Percentiles rank a stretch among this genome's conserved stretches.
phyloP scores from a whole-genome alignment of 2,888 invertebrate genomes.

The Trichopoda pennipes region DNA sequence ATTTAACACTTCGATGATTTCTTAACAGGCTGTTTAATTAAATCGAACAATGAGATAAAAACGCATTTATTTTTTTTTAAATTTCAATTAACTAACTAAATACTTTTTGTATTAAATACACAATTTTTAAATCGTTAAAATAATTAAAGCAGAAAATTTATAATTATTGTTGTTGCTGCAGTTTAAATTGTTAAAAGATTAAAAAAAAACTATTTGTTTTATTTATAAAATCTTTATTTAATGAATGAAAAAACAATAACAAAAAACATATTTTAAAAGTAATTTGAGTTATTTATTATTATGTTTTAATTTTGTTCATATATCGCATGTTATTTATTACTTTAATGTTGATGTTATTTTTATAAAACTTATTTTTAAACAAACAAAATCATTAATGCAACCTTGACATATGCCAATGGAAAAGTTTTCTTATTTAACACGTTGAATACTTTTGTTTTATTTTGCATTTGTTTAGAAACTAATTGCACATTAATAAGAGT shows the following conservation, averaged over 20 bases:
- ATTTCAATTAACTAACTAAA: not conserved
- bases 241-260: not conserved
- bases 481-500: constrained; percentile 6
- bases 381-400: not conserved
- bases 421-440: constrained; percentile 50
- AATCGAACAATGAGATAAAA: constrained; percentile 13
- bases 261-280: not conserved
- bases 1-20: constrained; percentile 35
- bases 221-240: not conserved
- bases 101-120: not conserved
- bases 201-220: not conserved
- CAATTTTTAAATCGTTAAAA: constrained; percentile 8
- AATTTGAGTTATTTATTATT: no score
- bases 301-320: no score
- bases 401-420: constrained; percentile 41
- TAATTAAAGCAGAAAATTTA: constrained; percentile 16
- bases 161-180: not conserved
- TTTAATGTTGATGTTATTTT: not conserved
- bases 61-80: constrained; percentile 5
- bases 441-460: not conserved
- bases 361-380: not conserved
- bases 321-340: no score
- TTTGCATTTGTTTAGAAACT: not conserved
- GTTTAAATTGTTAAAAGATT: constrained; percentile 1
- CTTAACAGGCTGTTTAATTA: constrained; percentile 8